Evolutionary conservation across 2,888 invertebrate genomes (phyloP).

Genomic region (Phrixothrix hirtus): DNA sequence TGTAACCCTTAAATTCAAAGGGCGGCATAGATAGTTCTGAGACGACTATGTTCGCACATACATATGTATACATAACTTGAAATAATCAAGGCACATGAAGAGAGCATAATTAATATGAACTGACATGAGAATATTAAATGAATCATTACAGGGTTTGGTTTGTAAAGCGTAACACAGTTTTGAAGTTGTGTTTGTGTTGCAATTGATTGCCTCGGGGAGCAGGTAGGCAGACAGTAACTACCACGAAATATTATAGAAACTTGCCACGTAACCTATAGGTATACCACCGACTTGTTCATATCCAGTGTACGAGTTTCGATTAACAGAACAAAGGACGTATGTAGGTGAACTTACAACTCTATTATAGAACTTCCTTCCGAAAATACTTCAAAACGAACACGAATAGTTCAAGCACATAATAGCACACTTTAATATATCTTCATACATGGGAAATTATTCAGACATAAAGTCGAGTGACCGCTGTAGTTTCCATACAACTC

Average conservation of each 20-base stretch:
- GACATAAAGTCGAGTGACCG: neutral
- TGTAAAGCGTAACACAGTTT: constrained; percentile 28
- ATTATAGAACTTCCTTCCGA: too few species aligned
- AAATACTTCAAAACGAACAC: too few species aligned
- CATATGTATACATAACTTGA: constrained; percentile 19
- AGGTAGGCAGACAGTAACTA: constrained; percentile 17
- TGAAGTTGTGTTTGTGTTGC: constrained; percentile 30
- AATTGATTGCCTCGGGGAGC: constrained; percentile 23
- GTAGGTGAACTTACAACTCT: too few species aligned
- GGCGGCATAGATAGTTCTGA: too few species aligned
- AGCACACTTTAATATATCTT: too few species aligned
- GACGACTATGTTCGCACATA: too few species aligned
- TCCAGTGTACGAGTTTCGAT: constrained; percentile 16
- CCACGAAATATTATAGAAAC: constrained; percentile 21
- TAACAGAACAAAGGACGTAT: constrained; percentile 10
- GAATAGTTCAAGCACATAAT: too few species aligned
- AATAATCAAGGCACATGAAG: constrained; percentile 24
- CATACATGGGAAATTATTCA: too few species aligned
- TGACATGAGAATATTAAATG: constrained; percentile 25
- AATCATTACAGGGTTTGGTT: constrained; percentile 23
- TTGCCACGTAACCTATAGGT: constrained; percentile 20
- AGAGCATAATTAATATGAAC: constrained; percentile 22
- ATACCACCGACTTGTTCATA: constrained; percentile 10
- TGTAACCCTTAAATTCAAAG: neutral
- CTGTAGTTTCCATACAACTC: neutral